Conservation (phyloP, 2,888 invertebrate genomes). For the Crossocerus cetratus region DNA sequence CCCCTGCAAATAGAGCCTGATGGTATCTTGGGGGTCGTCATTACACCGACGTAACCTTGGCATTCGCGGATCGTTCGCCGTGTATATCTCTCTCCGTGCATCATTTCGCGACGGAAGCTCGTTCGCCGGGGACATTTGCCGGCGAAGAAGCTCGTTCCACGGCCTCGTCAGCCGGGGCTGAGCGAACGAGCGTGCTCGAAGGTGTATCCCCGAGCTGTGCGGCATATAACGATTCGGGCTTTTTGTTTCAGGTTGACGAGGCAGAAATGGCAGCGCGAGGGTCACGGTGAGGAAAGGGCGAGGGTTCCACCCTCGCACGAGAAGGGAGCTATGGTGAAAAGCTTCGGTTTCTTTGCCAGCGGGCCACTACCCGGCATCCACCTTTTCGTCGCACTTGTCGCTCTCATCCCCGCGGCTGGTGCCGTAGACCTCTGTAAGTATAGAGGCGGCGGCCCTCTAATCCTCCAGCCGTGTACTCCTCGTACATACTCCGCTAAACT, state of each 20-base stretch:
- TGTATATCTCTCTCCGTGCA: constrained; percentile 18
- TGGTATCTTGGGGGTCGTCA: constrained; percentile 4
- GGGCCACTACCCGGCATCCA: constrained; percentile 68
- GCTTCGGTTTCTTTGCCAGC: constrained; percentile 65
- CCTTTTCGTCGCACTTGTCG: constrained; percentile 59
- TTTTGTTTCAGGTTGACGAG: constrained; percentile 66
- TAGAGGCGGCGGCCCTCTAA: constrained; percentile 26
- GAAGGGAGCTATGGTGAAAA: constrained; percentile 70
- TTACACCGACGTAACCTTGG: constrained; percentile 1
- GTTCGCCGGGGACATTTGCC: constrained; percentile 30
- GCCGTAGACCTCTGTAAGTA: constrained; percentile 73
- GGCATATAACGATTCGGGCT: constrained; percentile 13
- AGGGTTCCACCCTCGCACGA: constrained; percentile 70
- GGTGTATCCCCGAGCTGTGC: too few relatives aligned
- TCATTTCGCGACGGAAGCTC: constrained; percentile 21
- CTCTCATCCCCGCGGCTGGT: constrained; percentile 58
- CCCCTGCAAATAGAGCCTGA: background rate
- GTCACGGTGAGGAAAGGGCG: constrained; percentile 72
- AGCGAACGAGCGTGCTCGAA: constrained; percentile 32
- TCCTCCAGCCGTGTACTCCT: constrained; percentile 28
- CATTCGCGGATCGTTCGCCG: constrained; percentile 31
- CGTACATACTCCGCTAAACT: constrained; percentile 31
- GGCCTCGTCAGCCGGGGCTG: constrained; percentile 35
- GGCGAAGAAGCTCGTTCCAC: constrained; percentile 24
- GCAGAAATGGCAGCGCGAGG: constrained; percentile 65